Base-by-base conservation (phyloP, 2,797 vertebrate genomes). In the Brachymystax lenok region DNA sequence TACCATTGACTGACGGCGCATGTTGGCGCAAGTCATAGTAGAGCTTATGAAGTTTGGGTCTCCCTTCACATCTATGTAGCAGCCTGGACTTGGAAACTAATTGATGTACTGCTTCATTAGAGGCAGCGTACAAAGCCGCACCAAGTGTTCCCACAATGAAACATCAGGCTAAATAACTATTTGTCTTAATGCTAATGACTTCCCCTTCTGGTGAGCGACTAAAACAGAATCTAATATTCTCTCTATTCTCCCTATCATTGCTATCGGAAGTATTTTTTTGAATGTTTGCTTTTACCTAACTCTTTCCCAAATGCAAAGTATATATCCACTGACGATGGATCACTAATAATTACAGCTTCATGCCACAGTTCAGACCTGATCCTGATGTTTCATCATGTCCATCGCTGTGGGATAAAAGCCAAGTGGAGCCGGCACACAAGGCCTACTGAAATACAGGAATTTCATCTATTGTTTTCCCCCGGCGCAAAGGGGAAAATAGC, bases 271-370 rank as follows among this genome's bases (percentile, higher is more conserved):
- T 71, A 69, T 68, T 76, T 71, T 75, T n/a, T 1, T 61, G 77
- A 72, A 61, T 85, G 75, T 89, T 87, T 87, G 82, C 83, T 84
- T 83, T 83, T 79, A 40, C 77, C 35, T 66, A 63, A 80, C 69
- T 70, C 74, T 8, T 84, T 87, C 84, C 80, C 51, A 80, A 85
- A 86, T 80, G 59, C 74, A 81, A 76, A 82, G 78, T 63, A 79
- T 84, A 28, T 84, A 66, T 86, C 80, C 80, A 84, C 76, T 80
- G 71, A 33, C 81, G 80, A 81, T 83, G 80, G 82, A 80, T 8
- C 59, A 12, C 79, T 72, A 80, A 54, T 88, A 87, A 85, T 88
- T 87, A 82, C 50, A 78, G 71, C 16, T 72, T 71, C 24, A 75
- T 50, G 51, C 79, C 74, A 79, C 68, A 67, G 71, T 82, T 73